These are phyloP conservation scores for Microplitis manilae DNA, from an alignment of 2,888 invertebrate genomes.

Conservation along the genomic window DNA sequence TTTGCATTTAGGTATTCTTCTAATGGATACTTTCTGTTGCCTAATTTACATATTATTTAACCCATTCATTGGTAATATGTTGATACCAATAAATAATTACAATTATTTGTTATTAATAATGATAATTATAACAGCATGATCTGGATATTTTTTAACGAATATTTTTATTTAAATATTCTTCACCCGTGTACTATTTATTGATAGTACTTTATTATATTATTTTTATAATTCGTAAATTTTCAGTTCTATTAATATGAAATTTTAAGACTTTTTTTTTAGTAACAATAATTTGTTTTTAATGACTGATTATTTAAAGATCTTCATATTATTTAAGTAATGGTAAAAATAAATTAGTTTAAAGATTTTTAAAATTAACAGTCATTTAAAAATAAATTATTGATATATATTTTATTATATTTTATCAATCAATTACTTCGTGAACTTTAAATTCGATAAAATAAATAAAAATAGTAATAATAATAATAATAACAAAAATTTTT, in stretches of 20 bases:
- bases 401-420: no score
- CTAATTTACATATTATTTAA: slow-evolving; percentile 67
- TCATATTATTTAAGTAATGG: slow-evolving; percentile 59
- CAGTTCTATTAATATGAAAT: slow-evolving; percentile 17
- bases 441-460: not conserved
- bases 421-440: no score
- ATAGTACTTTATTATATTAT: not conserved
- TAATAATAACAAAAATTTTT: not conserved
- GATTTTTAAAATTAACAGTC: slow-evolving; percentile 27
- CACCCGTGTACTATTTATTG: not conserved
- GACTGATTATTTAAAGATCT: slow-evolving; percentile 34
- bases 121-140: slow-evolving; percentile 59
- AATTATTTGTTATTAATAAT: slow-evolving; percentile 29
- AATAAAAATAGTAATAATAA: not conserved
- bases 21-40: slow-evolving; percentile 68
- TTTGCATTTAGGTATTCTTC: slow-evolving; percentile 60
- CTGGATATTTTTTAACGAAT: not conserved
- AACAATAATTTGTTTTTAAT: not conserved
- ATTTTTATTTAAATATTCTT: not conserved
- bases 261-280: slow-evolving; percentile 14
- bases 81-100: slow-evolving; percentile 42
- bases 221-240: not conserved
- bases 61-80: slow-evolving; percentile 55
- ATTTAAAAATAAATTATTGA: not conserved
- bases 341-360: slow-evolving; percentile 66